Evolutionary conservation across 23 tunicate species (phyloP), one percentile per base, ranked within the genome.

Genomic region (Corella eumyota): DNA sequence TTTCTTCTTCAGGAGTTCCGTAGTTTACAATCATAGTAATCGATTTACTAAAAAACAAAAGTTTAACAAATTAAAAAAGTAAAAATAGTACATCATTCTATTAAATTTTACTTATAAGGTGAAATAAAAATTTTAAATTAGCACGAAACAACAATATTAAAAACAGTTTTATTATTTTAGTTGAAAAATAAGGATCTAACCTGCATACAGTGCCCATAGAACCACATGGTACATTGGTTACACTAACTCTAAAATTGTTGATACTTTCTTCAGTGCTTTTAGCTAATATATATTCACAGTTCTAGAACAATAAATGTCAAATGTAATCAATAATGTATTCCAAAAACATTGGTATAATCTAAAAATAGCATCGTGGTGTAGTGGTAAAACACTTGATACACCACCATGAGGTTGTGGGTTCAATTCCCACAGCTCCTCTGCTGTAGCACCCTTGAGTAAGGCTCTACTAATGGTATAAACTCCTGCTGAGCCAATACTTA

Each of bases 151-250:
- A 11, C 13, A 44, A 11, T 11, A 44, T 17, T 44, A 11, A 17
- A 44, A 44, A 44, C 13, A 44, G 49, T 44, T 44, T 44, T 11
- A 44, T 44, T 44, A 44, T n/a, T n/a, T n/a, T n/a, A n/a, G n/a
- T n/a, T n/a, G n/a, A n/a, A n/a, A n/a, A n/a, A n/a, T n/a, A n/a
- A n/a, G n/a, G n/a, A n/a, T n/a, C n/a, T n/a, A n/a, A 88, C 96
- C 96, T 85, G 79, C 99, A 93, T 24, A 91, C 82, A 29, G 93
- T 93, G 2, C 99, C 99, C 32, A 52, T 59, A 6, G 95, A 81
- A 27, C 99, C 99, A 72, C 99, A 93, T 25, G 93, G 99, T 2
- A 85, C 78, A 69, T 93, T 93, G 0, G 74, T 74, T 15, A 87
- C 74, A 50, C 83, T 59, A 23, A 93, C 36, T 4, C 78, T 70